Evolutionary conservation across 2,888 invertebrate species (phyloP), one percentile per base, ranked within the genome.

Genomic region (Anorthoa munda): DNA sequence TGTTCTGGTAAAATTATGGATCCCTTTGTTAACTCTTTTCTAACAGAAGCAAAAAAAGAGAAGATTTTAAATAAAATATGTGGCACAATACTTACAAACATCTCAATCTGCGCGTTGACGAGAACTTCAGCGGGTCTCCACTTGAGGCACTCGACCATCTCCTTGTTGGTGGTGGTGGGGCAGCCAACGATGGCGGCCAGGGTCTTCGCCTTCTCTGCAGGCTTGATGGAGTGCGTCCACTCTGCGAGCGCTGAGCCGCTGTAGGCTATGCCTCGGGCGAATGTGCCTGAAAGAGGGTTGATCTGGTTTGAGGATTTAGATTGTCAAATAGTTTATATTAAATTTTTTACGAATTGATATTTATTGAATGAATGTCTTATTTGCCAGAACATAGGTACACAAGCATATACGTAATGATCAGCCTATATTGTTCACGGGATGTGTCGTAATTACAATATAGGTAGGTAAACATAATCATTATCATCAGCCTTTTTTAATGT

Each of bases 181-280:
- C 98, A 98, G 23, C 98, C 97, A 18, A 98, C 93, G 18, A 96
- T 90, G 17, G 93, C 91, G 0, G 97, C 97, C 56, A 98, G 88
- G 71, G 97, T 95, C 76, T 95, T 94, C 0, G 98, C 97, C 83
- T 97, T 97, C 83, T 97, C 96, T 2, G 95, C 93, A 0, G 97
- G 96, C 46, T 97, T 97, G 85, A 97, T 95, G 2, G 96, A 94
- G 68, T 97, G 94, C 0, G 97, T 94, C 97, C 97, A 97, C 0
- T 97, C 96, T 71, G 97, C 95, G 21, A 98, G 94, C 0, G 97
- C 97, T 2, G 97, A 96, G 0, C 98, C 98, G 87, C 98, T 98
- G 89, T 97, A 97, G 0, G 98, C 98, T 68, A 97, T 97, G 17
- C 97, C 98, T 45, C 97, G 93, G 79, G 96, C 91, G 88, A 97